Evolutionary conservation across 1,140 invertebrate genomes (phyloP), one percentile per base, ranked within the genome.

Genomic region (Oppia nitens): DNA sequence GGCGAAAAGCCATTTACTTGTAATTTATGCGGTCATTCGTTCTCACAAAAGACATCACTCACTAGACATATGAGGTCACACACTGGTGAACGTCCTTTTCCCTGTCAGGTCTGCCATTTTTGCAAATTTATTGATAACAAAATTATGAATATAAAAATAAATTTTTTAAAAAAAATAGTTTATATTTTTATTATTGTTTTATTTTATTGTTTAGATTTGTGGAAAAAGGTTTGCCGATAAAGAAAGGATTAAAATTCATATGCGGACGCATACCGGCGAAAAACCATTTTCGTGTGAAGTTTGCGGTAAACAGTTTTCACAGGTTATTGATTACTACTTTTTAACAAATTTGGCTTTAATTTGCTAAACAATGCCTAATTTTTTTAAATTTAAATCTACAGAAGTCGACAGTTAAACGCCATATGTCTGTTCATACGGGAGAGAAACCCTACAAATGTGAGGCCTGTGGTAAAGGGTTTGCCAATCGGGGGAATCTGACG

Each of bases 401-500:
- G 66, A 76, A 77, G 66, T 94, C 90, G 25, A 96, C 91, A 0
- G 74, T 97, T 24, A 97, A 92, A 32, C 94, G 96, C 72, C 92
- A 97, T 74, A 76, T 95, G 57, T 76, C 90, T 66, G 95, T 96
- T 69, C 92, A 98, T 72, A 92, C 86, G 40, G 94, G 94, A 47
- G 87, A 93, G 21, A 87, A 90, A 67, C 88, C 93, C 60, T 90
- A 85, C 72, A 80, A 84, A 54, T 96, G 93, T 69, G 81, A 87
- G 51, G 78, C 89, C 11, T 96, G 91, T 73, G 75, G 89, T 57
- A 77, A 93, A 47, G 81, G 89, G 66, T 98, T 98, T 72, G 95
- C 91, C 3, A 94, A 98, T 70, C 96, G 92, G 48, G 94, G 94
- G 49, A 98, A 98, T 74, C 79, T 98, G 28, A 98, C 98, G 75